Evolutionary conservation across 2,797 vertebrate species (phyloP).

Genomic region (Eulemur rubriventer): DNA sequence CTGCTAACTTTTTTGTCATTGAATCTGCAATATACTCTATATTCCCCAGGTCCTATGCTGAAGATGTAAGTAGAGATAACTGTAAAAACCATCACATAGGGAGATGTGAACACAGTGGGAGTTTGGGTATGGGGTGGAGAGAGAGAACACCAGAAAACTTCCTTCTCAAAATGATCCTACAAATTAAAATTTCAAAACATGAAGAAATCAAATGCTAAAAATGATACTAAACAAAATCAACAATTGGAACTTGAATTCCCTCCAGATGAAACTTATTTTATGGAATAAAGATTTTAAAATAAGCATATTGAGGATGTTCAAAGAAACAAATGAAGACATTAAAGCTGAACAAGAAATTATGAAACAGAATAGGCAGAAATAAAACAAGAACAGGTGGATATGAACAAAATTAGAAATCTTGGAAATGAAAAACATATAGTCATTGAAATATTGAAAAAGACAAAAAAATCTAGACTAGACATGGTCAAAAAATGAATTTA

Average conservation of each 20-base stretch:
- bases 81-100: not conserved
- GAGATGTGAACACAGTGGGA: not conserved
- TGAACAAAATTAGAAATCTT: conserved; percentile 60
- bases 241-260: conserved; percentile 62
- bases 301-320: conserved; percentile 61
- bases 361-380: conserved; percentile 63
- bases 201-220: conserved; percentile 56
- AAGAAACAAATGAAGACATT: conserved; percentile 64
- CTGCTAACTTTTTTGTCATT: not conserved
- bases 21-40: not conserved
- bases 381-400: conserved; percentile 68
- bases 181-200: conserved; percentile 54
- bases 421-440: conserved; percentile 46
- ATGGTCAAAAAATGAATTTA: conserved; percentile 31
- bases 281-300: conserved; percentile 63
- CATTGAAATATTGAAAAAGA: conserved; percentile 60
- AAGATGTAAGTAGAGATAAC: not conserved
- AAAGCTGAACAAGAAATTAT: conserved; percentile 65
- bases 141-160: conserved; percentile 12
- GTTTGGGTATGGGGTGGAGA: not conserved
- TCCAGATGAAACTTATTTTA: conserved; percentile 66
- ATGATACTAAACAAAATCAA: conserved; percentile 56
- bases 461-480: conserved; percentile 41
- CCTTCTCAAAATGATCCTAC: conserved; percentile 9
- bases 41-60: not conserved